phyloP scores from a whole-genome alignment of 2,888 invertebrate genomes.

The Noctua janthe region DNA sequence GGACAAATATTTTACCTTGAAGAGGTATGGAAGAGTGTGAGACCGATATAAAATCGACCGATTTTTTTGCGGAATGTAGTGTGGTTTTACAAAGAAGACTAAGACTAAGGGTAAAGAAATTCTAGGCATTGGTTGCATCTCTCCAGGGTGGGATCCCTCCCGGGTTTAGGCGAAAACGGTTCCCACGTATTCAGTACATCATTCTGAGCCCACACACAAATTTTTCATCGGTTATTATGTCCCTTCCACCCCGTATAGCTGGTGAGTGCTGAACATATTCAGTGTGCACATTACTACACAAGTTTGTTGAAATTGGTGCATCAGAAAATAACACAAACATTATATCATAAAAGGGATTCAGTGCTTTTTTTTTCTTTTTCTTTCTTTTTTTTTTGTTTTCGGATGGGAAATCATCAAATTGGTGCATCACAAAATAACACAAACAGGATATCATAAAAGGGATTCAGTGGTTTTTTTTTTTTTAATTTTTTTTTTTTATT shows the following conservation, averaged over 20 bases:
- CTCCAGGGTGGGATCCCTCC: no score
- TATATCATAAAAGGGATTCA: neutral
- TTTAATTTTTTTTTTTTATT: no score
- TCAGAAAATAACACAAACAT: neutral
- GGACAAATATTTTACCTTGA: neutral
- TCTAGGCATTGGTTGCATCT: neutral
- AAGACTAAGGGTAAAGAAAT: neutral
- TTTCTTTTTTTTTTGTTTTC: no score
- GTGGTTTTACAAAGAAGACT: neutral
- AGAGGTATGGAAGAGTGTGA: neutral
- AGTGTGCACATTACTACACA: neutral
- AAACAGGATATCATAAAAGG: neutral
- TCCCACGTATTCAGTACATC: no score
- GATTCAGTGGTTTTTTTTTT: no score
- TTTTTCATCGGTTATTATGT: no score
- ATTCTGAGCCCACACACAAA: no score
- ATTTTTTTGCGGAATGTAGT: neutral
- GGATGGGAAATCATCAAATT: no score
- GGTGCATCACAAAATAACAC: no score
- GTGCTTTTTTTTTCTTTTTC: neutral
- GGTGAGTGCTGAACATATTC: no score
- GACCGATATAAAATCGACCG: no score
- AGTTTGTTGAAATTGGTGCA: neutral
- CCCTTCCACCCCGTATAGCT: neutral
- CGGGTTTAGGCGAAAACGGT: no score